Base-by-base conservation (phyloP, 2,797 vertebrate species). In the Cetoscarus ocellatus region DNA sequence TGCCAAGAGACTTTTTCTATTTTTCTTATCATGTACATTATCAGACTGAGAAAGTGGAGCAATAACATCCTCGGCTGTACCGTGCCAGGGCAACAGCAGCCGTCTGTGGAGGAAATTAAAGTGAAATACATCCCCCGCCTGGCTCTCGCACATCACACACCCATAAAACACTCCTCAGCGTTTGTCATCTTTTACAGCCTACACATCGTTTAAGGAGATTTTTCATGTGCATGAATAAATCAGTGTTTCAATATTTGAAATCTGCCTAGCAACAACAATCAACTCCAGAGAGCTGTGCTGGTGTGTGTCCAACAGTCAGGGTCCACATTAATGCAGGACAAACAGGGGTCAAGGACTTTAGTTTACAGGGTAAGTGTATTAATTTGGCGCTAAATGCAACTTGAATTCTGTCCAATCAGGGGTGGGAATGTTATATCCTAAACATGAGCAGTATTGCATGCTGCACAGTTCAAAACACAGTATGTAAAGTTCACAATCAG, bases 121-220 rank as follows among this genome's bases (percentile, higher is more conserved):
- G 79, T 87, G 84, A 93, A 93, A 92, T 92, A 85, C 78, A 86
- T 89, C 75, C 64, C 70, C 58, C 53, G 54, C 75, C 74, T 75
- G 81, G 76, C 80, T 86, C 67, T 77, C 35, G 74, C 77, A 67
- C 79, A 65, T 85, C 83, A 75, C 73, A 68, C 86, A 81, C 88
- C 88, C 86, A 90, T 89, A 92, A 92, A 95, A 89, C 79, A 79
- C 45, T 80, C 87, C 89, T 84, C 52, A 81, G 81, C 92, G 94
- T 95, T 94, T 92, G 92, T 92, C 94, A 92, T 91, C 50, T 91
- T 94, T 92, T 93, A 95, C 79, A 84, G 88, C 90, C 82, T 79
- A 65, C 82, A 76, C 87, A 88, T 92, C 79, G 86, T 79, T 88
- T 85, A 80, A 83, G 61, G 65, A 76, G 59, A 43, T 77, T 84